phyloP scores from a whole-genome alignment of 2,113 vertebrate species.

The Tetrax tetrax region DNA sequence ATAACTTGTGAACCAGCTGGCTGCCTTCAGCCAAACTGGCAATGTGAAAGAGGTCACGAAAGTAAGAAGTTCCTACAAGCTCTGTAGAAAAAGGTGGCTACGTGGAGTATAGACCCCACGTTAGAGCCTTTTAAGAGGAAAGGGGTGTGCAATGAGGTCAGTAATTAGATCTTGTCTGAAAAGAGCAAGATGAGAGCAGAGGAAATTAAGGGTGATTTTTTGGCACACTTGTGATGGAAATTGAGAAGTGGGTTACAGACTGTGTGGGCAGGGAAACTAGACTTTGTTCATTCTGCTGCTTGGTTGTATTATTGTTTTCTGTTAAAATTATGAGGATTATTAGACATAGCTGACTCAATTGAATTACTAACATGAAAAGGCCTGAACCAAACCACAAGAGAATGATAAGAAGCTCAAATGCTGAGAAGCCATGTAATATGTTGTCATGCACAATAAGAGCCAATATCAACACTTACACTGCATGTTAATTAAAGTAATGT shows the following conservation, averaged over 20 bases:
- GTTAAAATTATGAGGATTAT: slow-evolving; percentile 8
- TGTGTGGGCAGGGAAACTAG: slow-evolving; percentile 3
- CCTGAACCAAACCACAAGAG: background rate
- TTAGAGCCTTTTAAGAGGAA: background rate
- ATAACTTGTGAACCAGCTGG: background rate
- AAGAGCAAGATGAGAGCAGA: background rate
- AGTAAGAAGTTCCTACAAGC: background rate
- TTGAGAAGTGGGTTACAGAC: slow-evolving; percentile 6
- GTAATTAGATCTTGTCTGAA: background rate
- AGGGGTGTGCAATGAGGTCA: background rate
- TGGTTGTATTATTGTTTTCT: background rate
- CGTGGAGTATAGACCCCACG: accelerated
- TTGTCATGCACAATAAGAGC: background rate
- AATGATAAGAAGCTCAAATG: background rate
- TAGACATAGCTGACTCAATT: slow-evolving; percentile 1
- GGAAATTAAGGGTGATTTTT: background rate
- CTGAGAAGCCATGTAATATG: background rate
- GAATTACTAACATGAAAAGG: background rate
- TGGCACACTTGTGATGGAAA: background rate
- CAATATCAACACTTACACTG: background rate
- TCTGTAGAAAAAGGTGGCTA: background rate
- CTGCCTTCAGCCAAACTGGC: background rate
- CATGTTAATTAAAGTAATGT: background rate
- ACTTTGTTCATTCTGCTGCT: background rate
- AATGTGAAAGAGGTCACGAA: background rate